Evolutionary conservation across 2,797 vertebrate genomes (phyloP), one percentile per base, ranked within the genome.

Genomic region (Scarus forsteni): DNA sequence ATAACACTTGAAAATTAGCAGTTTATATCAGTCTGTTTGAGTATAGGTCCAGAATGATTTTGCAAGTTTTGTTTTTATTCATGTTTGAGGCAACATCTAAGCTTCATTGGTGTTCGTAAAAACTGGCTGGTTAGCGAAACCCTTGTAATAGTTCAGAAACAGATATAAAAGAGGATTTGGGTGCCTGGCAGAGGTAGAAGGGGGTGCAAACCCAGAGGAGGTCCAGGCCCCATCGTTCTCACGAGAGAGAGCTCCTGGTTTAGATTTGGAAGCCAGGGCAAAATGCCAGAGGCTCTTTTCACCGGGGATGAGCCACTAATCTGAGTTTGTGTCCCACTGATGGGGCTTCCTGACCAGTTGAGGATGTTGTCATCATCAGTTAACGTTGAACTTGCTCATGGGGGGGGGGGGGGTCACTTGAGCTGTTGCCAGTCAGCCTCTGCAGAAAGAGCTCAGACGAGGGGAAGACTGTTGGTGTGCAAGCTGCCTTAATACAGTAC

Each of bases 361-460:
- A 89, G 86, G 87, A 91, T 84, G 86, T 88, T 90, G 89, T 91
- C 89, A 87, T 86, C 81, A 83, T 84, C 81, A 85, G 83, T 91
- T 91, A 89, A 79, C 83, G 83, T 90, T 89, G 80, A 88, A 85
- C 83, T 88, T 81, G 84, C 62, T 88, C 75, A 83, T 48, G 59
- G 75, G 52, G 54, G 80, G 80, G 82, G 45, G 59, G 75, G 52
- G 54, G 80, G 80, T 84, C 60, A 79, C 66, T 64, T 67, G 54
- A 83, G 59, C 62, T 16, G 6, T 60, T 76, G 75, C 80, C 83
- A 84, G 76, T 48, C 69, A 75, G 74, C 57, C 39, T 5, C 60
- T 43, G 43, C 35, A 58, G 69, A 13, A 36, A n/a, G 59, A 10
- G 27, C 0, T 11, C 16, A 7, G 49, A 45, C 15, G 59, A 45